These are phyloP conservation scores for Brachymystax lenok DNA, from an alignment of 2,797 vertebrate species.

Conservation along the genomic window DNA sequence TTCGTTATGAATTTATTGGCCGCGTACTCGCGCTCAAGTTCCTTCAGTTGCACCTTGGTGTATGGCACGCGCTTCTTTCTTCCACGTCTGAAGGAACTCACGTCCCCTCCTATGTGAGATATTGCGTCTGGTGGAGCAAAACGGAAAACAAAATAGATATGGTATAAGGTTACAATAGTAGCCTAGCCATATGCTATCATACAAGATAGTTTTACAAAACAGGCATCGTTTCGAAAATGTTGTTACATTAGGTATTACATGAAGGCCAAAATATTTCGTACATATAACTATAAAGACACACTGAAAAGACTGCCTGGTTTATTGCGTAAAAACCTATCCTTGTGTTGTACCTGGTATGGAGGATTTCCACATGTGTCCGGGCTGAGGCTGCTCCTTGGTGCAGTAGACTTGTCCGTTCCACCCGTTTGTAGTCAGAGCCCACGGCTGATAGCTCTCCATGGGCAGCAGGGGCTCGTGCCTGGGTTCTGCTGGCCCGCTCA, in stretches of 20 bases:
- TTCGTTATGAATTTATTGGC: conserved; percentile 99
- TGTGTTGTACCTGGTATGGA: conserved; percentile 86
- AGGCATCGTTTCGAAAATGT: too few relatives aligned
- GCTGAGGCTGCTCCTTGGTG: conserved; percentile 92
- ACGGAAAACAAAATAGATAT: background rate
- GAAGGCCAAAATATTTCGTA: background rate
- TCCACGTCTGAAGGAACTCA: conserved; percentile 89
- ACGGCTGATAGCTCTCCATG: conserved; percentile 95
- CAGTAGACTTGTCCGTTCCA: conserved; percentile 98
- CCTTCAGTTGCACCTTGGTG: conserved; percentile 98
- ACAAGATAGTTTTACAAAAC: too few relatives aligned
- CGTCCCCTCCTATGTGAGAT: conserved; percentile 80
- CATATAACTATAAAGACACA: background rate
- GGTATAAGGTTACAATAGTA: background rate
- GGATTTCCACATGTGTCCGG: conserved; percentile 94
- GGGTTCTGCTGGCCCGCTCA: conserved; percentile 88
- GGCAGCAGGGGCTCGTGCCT: conserved; percentile 91
- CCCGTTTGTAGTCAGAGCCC: conserved; percentile 89
- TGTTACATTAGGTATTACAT: background rate
- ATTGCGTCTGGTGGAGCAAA: conserved; percentile 58
- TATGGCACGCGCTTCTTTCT: conserved; percentile 98
- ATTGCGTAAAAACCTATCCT: background rate
- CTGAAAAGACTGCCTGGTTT: background rate
- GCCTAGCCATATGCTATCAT: too few relatives aligned
- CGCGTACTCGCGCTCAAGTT: conserved; percentile 97